Percentiles rank a stretch among this genome's conserved stretches.
Conservation (phyloP, 2,797 vertebrate genomes). For the Xiphophorus birchmanni region DNA sequence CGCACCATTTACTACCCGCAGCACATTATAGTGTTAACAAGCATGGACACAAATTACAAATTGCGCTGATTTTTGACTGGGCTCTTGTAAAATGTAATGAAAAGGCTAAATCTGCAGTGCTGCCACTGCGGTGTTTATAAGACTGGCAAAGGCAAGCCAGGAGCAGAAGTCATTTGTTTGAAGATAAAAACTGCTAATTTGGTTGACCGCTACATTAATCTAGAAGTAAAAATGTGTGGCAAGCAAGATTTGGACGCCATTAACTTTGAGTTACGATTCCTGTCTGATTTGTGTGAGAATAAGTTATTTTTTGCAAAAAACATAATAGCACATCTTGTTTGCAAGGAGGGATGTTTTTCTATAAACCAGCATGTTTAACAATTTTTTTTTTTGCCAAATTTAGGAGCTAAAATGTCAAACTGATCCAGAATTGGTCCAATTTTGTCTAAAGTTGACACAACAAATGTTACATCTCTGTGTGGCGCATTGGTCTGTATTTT, state of each 20-base stretch:
- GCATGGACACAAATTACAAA: conserved; percentile 1
- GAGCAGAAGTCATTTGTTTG: conserved; percentile 1
- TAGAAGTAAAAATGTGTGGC: not conserved
- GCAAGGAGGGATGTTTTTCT: not conserved
- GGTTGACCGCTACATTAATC: not conserved
- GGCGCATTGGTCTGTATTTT: not conserved
- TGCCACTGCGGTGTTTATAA: conserved; percentile 11
- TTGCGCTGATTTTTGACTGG: conserved; percentile 18
- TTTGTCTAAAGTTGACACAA: not conserved
- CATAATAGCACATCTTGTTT: not conserved
- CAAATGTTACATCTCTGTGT: not conserved
- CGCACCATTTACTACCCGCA: conserved; percentile 30
- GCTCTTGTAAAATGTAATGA: not conserved
- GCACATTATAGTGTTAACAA: conserved; percentile 31
- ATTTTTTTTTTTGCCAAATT: not conserved
- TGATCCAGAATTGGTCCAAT: not conserved
- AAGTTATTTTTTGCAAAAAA: not conserved
- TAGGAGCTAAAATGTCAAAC: not conserved
- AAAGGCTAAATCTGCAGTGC: conserved; percentile 7
- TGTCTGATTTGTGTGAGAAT: not conserved
- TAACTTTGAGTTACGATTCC: not conserved
- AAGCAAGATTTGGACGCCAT: not conserved
- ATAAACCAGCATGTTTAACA: not conserved
- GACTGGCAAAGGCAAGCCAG: not conserved
- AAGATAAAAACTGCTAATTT: conserved; percentile 5